Percentiles rank a stretch among this genome's conserved stretches.
phyloP scores from a whole-genome alignment of 1,140 invertebrate species.

The Zaprionus camerounensis region DNA sequence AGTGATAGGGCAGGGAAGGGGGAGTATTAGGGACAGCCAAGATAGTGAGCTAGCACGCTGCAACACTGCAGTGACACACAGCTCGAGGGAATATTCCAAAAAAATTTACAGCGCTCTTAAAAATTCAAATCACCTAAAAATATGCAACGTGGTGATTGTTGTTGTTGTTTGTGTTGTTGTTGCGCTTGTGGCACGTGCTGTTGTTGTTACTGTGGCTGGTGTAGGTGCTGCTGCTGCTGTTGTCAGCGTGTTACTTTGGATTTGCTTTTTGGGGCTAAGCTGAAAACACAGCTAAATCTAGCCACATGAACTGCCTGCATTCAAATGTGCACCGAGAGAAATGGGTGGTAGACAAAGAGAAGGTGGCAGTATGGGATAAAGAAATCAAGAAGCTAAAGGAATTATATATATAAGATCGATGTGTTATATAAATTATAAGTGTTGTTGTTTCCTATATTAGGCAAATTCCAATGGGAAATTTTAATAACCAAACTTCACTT shows the following conservation, averaged over 20 bases:
- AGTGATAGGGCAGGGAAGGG: background rate
- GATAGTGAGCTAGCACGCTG: background rate
- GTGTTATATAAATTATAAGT: too few species aligned
- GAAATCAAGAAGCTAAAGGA: too few species aligned
- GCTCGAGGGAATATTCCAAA: conserved; percentile 58
- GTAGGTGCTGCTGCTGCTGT: conserved; percentile 5
- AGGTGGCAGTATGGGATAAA: too few species aligned
- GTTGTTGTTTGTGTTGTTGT: background rate
- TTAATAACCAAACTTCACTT: too few species aligned
- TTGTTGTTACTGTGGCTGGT: conserved; percentile 4
- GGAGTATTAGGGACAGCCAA: background rate
- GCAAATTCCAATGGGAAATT: too few species aligned
- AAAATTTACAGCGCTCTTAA: conserved; percentile 71
- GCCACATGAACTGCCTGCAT: conserved; percentile 7
- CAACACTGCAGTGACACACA: conserved; percentile 63
- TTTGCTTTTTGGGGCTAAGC: conserved; percentile 23
- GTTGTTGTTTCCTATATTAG: too few species aligned
- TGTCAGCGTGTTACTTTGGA: conserved; percentile 38
- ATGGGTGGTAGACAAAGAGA: background rate
- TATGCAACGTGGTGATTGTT: conserved; percentile 55
- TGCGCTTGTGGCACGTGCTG: background rate
- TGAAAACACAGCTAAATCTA: conserved; percentile 31
- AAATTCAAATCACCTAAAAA: conserved; percentile 81
- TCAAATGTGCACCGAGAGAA: conserved; percentile 18
- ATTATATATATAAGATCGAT: too few species aligned